These are phyloP conservation scores for Furcula furcula DNA, from an alignment of 2,888 invertebrate genomes.

Conservation along the genomic window DNA sequence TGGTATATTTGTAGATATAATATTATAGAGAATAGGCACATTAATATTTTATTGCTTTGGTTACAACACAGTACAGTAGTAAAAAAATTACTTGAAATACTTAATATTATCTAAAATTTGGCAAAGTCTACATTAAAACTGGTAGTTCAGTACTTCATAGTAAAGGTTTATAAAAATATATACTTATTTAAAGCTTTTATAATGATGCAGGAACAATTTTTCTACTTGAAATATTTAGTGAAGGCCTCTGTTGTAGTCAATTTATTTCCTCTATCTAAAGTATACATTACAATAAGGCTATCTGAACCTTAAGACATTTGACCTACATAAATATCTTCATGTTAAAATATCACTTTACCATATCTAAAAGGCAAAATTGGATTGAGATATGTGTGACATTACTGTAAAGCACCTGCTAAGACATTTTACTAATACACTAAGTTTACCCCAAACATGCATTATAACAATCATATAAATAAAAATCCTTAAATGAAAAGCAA, in stretches of 20 bases:
- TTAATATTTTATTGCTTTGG: conserved; percentile 78
- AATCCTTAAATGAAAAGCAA: conserved; percentile 63
- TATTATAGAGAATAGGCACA: conserved; percentile 69
- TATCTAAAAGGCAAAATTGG: conserved; percentile 81
- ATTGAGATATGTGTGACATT: conserved; percentile 75
- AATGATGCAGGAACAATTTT: conserved; percentile 59
- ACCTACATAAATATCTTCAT: conserved; percentile 58
- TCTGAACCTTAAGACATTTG: conserved; percentile 68
- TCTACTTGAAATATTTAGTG: conserved; percentile 49
- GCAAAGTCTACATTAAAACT: conserved; percentile 63
- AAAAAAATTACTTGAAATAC: conserved; percentile 68
- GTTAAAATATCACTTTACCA: conserved; percentile 72
- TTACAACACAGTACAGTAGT: conserved; percentile 71
- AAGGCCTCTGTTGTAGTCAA: conserved; percentile 54
- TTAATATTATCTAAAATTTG: conserved; percentile 77
- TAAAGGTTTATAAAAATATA: conserved; percentile 68
- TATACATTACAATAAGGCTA: conserved; percentile 65
- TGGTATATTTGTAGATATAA: conserved; percentile 59
- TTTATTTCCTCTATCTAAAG: conserved; percentile 57
- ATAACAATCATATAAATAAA: conserved; percentile 60
- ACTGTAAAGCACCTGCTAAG: conserved; percentile 76
- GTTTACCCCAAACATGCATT: conserved; percentile 69
- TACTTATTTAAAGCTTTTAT: conserved; percentile 61
- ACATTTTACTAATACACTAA: conserved; percentile 64
- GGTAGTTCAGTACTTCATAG: conserved; percentile 49